Evolutionary conservation across 2,113 vertebrate genomes (phyloP).

Genomic region (Chloropsis hardwickii): DNA sequence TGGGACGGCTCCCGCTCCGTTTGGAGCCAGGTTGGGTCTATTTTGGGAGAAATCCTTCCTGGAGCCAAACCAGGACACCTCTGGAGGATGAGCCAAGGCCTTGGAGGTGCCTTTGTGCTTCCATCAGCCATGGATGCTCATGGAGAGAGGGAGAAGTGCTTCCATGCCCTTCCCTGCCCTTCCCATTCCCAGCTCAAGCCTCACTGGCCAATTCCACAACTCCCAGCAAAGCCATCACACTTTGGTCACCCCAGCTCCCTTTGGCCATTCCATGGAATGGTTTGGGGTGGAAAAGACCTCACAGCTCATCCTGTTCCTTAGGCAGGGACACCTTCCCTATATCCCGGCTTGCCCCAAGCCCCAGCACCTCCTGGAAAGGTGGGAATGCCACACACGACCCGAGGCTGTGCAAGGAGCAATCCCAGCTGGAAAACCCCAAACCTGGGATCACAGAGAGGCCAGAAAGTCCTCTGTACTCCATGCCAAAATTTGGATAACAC

Average conservation of each 20-base stretch:
- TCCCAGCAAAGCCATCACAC: neutral
- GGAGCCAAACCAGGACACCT: neutral
- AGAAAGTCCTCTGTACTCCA: rapidly evolving
- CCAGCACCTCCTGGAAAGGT: neutral
- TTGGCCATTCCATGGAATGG: neutral
- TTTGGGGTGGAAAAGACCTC: neutral
- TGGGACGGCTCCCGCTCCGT: neutral
- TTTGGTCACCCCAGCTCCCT: neutral
- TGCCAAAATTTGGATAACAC: neutral
- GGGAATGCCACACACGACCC: rapidly evolving
- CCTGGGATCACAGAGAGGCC: rapidly evolving
- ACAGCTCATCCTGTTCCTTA: neutral
- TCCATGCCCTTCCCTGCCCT: neutral
- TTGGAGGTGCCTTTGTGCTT: neutral
- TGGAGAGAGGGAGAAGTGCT: rapidly evolving
- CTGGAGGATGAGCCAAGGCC: rapidly evolving
- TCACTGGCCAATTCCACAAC: rapidly evolving
- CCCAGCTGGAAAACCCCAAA: neutral
- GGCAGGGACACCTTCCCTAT: neutral
- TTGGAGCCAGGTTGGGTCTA: neutral
- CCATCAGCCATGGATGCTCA: rapidly evolving
- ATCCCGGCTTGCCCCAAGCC: neutral
- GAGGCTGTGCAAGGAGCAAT: rapidly evolving
- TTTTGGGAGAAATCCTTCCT: neutral
- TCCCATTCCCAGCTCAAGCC: neutral